Base-by-base conservation (phyloP, 2,888 invertebrate genomes). In the Archips xylosteana region DNA sequence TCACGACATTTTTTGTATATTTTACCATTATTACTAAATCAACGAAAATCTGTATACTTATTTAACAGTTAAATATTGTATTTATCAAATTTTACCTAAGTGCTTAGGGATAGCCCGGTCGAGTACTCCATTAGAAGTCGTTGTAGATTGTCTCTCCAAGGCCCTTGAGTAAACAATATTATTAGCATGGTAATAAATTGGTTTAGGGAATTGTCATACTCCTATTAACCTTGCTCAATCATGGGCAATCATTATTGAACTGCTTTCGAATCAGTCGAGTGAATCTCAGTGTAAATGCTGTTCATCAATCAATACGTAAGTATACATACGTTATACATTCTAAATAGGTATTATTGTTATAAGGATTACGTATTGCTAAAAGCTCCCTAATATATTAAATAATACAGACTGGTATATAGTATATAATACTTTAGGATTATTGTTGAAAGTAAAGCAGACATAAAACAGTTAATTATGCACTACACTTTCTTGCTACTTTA, bases 141-240 rank as follows among this genome's bases (percentile, higher is more conserved):
- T 51, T 69, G 57, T 54, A 60, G 49, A 70, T 49, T 65, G 60
- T 70, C 65, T 70, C 65, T 65, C 74, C 70, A 61, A 70, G 65
- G 61, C 66, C 70, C 61, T 23, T 23, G 36, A 57, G 66, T 70
- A 71, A 63, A 70, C 70, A 74, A 74, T 74, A 74, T 70, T 70
- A 70, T 74, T 74, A 74, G 65, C 61, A 15, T 1, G 60, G 69
- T 74, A 74, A 74, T 74, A 70, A 65, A 74, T 74, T 74, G 54
- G 74, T 54, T 70, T 74, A 70, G 74, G 74, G 74, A 70, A 65
- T 74, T 65, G 73, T 74, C 73, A 74, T 69, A 42, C 73, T 60
- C 42, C 73, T 45, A 73, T 73, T 73, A 74, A 69, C 69, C 51
- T 69, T 51, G 51, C 51, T 60, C 64, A 70, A 74, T 74, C 73